Percentiles rank a stretch among this genome's conserved stretches.
These are phyloP conservation scores for Zelleria hepariella DNA, from an alignment of 2,888 invertebrate species.

Conservation along the genomic window DNA sequence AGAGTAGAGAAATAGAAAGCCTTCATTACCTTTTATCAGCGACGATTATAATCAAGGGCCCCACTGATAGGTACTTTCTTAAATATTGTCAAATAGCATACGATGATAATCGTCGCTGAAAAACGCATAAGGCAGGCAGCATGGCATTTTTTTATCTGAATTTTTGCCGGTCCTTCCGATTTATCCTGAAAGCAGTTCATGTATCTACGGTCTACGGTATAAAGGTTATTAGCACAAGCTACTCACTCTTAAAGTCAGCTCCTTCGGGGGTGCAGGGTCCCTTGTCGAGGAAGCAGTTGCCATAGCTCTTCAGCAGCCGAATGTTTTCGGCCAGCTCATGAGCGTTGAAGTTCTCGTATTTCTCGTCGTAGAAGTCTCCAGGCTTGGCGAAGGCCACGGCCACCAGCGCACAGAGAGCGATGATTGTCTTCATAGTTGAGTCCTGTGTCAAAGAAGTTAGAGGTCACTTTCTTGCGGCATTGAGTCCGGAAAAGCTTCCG, in stretches of 20 bases:
- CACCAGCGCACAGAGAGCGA: slow-evolving; percentile 25
- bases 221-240: background rate
- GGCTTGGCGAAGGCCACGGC: slow-evolving; percentile 48
- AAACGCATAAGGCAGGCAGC: background rate
- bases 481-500: too few relatives aligned
- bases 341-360: slow-evolving; percentile 78
- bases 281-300: slow-evolving; percentile 76
- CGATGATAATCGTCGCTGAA: background rate
- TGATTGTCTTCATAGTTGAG: slow-evolving; percentile 31
- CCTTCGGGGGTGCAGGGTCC: slow-evolving; percentile 81
- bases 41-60: too few relatives aligned
- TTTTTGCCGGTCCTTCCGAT: too few relatives aligned
- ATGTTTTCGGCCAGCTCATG: slow-evolving; percentile 75
- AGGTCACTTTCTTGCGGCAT: too few relatives aligned
- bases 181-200: too few relatives aligned
- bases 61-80: too few relatives aligned
- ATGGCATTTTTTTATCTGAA: too few relatives aligned
- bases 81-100: too few relatives aligned
- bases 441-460: slow-evolving; percentile 1
- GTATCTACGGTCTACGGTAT: too few relatives aligned
- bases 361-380: slow-evolving; percentile 67
- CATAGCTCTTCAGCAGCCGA: slow-evolving; percentile 77
- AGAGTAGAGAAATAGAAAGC: too few relatives aligned
- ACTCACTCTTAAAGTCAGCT: slow-evolving; percentile 78
- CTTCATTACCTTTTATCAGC: too few relatives aligned